Evolutionary conservation across 2,888 invertebrate genomes (phyloP).

Genomic region (Acrobasis suavella): DNA sequence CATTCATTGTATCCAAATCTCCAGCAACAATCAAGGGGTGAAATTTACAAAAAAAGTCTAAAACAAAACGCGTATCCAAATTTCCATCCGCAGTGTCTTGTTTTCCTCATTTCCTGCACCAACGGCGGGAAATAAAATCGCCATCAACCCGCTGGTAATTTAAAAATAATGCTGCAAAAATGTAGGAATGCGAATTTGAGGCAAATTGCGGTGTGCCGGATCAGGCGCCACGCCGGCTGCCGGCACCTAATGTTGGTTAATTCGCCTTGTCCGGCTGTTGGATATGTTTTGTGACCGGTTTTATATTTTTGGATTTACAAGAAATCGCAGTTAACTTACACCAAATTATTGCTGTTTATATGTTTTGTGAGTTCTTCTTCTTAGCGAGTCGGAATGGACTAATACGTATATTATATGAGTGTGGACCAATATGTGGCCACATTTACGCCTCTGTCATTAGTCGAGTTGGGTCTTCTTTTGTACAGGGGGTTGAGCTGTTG

Average conservation of each 20-base stretch:
- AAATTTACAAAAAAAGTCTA: constrained; percentile 37
- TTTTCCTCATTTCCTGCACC: constrained; percentile 71
- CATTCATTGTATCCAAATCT: constrained; percentile 29
- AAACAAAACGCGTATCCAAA: constrained; percentile 56
- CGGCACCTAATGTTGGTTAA: constrained; percentile 18
- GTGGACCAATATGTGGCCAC: too few relatives aligned
- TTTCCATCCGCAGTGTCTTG: constrained; percentile 61
- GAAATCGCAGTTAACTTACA: too few relatives aligned
- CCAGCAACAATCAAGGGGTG: constrained; percentile 40
- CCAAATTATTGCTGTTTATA: too few relatives aligned
- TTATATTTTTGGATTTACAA: too few relatives aligned
- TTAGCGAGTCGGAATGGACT: too few relatives aligned
- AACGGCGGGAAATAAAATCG: constrained; percentile 74
- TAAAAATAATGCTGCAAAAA: constrained; percentile 77
- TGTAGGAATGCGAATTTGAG: constrained; percentile 63
- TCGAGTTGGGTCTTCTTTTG: too few relatives aligned
- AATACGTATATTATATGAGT: too few relatives aligned
- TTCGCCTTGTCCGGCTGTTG: constrained; percentile 21
- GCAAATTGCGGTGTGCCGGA: constrained; percentile 62
- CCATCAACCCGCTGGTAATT: constrained; percentile 76
- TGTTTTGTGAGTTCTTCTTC: too few relatives aligned
- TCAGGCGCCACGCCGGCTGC: constrained; percentile 51
- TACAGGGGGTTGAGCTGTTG: too few relatives aligned
- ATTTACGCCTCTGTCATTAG: too few relatives aligned
- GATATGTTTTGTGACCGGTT: not conserved